Conservation (phyloP, 2,113 vertebrate species). For the Mastomys natalensis region DNA sequence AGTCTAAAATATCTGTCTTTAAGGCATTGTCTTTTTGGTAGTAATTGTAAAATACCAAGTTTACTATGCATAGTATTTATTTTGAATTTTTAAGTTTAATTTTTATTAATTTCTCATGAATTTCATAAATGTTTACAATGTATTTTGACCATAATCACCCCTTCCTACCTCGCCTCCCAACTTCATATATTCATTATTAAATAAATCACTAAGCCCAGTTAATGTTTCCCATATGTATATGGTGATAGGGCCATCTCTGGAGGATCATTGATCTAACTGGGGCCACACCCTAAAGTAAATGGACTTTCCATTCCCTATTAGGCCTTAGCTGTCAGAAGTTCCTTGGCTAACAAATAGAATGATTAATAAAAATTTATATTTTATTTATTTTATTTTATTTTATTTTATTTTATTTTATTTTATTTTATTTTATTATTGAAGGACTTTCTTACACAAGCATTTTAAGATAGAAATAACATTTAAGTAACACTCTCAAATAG, state of each 20-base stretch:
- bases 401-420: background rate
- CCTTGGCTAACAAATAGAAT: background rate
- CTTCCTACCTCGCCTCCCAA: background rate
- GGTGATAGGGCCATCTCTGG: background rate
- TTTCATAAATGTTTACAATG: background rate
- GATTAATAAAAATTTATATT: background rate
- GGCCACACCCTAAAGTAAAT: background rate
- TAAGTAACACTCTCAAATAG: background rate
- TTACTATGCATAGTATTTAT: background rate
- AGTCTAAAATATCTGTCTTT: background rate
- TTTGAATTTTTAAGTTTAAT: conserved; percentile 25
- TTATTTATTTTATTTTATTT: background rate
- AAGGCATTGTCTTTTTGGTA: background rate
- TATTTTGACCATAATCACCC: background rate
- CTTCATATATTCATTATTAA: background rate
- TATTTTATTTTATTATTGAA: background rate
- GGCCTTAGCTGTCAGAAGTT: background rate
- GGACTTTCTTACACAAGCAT: background rate
- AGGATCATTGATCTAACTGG: background rate
- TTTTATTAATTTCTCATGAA: background rate
- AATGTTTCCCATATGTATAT: background rate
- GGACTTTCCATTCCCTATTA: background rate
- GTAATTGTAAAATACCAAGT: conserved; percentile 4
- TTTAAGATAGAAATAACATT: background rate
- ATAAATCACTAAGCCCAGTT: background rate